These are phyloP conservation scores for Peromyscus attwateri DNA, from an alignment of 2,797 vertebrate genomes.

Conservation along the genomic window DNA sequence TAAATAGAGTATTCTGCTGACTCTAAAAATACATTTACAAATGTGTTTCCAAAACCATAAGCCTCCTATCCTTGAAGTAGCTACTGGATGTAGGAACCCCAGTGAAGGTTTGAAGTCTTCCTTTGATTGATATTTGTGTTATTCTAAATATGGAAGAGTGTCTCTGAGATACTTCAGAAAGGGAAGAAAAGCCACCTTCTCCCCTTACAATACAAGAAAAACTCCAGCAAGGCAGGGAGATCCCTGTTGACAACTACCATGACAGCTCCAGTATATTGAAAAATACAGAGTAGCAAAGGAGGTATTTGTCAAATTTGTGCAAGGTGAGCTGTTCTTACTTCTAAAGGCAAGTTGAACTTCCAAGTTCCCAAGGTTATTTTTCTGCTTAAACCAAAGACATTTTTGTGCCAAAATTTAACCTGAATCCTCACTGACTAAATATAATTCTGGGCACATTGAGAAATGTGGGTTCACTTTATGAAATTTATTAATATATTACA, in stretches of 20 bases:
- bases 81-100: neutral
- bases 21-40: constrained; percentile 14
- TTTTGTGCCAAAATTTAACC: neutral
- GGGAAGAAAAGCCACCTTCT: neutral
- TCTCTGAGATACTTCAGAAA: constrained; percentile 1
- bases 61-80: neutral
- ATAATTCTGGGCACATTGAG: neutral
- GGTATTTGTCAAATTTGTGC: neutral
- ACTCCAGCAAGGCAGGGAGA: neutral
- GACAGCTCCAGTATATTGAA: neutral
- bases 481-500: neutral
- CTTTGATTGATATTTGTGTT: neutral
- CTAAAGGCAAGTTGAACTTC: neutral
- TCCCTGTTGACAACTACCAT: neutral
- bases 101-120: neutral
- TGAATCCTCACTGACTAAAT: constrained; percentile 12
- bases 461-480: constrained; percentile 6
- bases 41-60: neutral
- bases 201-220: neutral
- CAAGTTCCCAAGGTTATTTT: neutral
- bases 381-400: neutral
- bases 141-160: neutral
- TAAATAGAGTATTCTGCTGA: neutral
- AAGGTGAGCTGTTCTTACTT: neutral
- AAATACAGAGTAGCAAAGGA: neutral